Evolutionary conservation across 2,888 invertebrate species (phyloP).

Genomic region (Gonocerus acuteangulatus): DNA sequence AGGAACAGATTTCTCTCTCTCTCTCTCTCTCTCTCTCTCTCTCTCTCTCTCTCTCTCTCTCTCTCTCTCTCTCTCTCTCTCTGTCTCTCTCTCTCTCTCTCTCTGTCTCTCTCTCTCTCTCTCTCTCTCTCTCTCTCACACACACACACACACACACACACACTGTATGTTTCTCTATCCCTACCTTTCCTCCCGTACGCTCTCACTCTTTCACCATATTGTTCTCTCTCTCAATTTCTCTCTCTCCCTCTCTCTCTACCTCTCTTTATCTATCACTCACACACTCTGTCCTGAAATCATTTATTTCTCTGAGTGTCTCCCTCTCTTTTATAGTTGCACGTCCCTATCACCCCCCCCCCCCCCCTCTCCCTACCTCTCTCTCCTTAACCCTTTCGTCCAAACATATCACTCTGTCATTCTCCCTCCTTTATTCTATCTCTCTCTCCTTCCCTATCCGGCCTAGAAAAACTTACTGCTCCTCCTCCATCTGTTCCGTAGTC

Average conservation of each 20-base stretch:
- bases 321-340: conserved; percentile 3
- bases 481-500: too few species aligned
- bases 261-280: background rate
- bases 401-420: too few species aligned
- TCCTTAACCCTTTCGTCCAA: too few species aligned
- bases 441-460: too few species aligned
- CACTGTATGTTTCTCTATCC: conserved; percentile 2
- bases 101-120: too few species aligned
- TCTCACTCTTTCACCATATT: background rate
- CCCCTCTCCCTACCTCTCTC: too few species aligned
- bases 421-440: too few species aligned
- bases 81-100: conserved; percentile 2
- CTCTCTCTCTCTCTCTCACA: background rate
- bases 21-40: too few species aligned
- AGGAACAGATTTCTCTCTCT: background rate
- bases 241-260: background rate
- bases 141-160: background rate
- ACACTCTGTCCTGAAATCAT: background rate
- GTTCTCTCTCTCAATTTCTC: background rate
- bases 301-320: conserved; percentile 12
- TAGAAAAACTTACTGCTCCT: too few species aligned
- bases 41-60: background rate
- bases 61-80: background rate
- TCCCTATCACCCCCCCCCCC: background rate
- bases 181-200: conserved; percentile 25